Evolutionary conservation across 1,140 invertebrate species (phyloP).

Genomic region (Apis dorsata): DNA sequence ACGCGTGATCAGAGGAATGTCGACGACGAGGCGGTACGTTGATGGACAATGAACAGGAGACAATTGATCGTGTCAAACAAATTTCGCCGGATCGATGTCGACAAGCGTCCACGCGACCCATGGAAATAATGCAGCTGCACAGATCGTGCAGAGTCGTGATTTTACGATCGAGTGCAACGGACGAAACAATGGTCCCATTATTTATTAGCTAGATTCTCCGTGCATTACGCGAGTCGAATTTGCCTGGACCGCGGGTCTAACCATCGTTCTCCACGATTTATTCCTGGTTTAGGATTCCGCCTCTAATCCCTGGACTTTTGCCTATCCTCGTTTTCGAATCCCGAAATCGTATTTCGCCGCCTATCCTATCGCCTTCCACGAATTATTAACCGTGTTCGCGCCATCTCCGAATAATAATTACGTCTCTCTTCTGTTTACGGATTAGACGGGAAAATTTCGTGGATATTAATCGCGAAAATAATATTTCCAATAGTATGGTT

Average conservation of each 20-base stretch:
- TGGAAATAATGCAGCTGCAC: constrained; percentile 67
- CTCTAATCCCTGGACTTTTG: constrained; percentile 37
- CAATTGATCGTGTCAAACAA: constrained; percentile 40
- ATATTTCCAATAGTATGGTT: not conserved
- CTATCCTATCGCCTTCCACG: not conserved
- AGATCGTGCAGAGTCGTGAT: constrained; percentile 54
- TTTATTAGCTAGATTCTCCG: constrained; percentile 67
- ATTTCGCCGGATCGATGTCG: constrained; percentile 5
- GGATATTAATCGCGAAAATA: not conserved
- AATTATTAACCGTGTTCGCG: constrained; percentile 22
- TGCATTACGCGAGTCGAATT: constrained; percentile 66
- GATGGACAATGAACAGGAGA: constrained; percentile 3
- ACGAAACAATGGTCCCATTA: constrained; percentile 69
- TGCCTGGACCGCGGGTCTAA: not conserved
- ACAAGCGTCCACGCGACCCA: constrained; percentile 13
- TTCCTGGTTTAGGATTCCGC: constrained; percentile 30
- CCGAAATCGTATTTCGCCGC: not conserved
- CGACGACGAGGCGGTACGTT: not conserved
- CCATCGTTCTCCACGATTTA: constrained; percentile 35
- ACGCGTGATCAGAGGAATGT: constrained; percentile 1
- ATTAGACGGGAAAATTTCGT: not conserved
- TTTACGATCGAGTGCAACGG: constrained; percentile 63
- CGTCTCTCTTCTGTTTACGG: not conserved
- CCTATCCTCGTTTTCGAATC: constrained; percentile 5
- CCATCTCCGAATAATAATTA: not conserved